These are phyloP conservation scores for Morone saxatilis DNA, from an alignment of 2,113 vertebrate genomes.

Conservation along the genomic window DNA sequence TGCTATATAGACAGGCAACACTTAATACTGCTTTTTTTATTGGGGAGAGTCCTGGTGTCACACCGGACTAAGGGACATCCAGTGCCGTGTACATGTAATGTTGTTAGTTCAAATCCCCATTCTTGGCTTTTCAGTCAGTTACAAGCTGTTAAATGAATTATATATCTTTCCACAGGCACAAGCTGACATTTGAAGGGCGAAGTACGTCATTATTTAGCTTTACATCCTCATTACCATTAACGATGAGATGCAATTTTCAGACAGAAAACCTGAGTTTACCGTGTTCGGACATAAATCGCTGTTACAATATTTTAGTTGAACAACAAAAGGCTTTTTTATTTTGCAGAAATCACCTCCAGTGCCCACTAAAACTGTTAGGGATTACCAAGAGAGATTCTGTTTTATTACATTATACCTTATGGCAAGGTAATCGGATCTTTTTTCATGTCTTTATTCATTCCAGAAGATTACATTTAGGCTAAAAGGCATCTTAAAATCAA, in stretches of 20 bases:
- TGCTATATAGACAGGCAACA: slow-evolving; percentile 79
- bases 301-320: slow-evolving; percentile 19
- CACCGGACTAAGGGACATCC: slow-evolving; percentile 51
- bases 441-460: slow-evolving; percentile 46
- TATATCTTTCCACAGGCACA: background rate
- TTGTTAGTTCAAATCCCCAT: slow-evolving; percentile 7
- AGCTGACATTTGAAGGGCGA: background rate
- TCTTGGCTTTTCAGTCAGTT: background rate
- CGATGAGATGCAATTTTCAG: background rate
- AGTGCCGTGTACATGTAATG: slow-evolving; percentile 18
- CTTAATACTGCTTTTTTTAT: slow-evolving; percentile 72
- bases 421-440: slow-evolving; percentile 61
- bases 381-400: slow-evolving; percentile 49
- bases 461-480: slow-evolving; percentile 40
- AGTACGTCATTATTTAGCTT: slow-evolving; percentile 1
- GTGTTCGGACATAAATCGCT: slow-evolving; percentile 4
- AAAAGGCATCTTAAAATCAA: slow-evolving; percentile 43
- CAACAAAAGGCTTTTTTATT: slow-evolving; percentile 2
- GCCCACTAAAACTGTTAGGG: slow-evolving; percentile 24
- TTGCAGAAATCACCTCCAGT: slow-evolving; percentile 2
- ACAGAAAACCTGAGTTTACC: slow-evolving; percentile 20
- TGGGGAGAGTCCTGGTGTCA: slow-evolving; percentile 59
- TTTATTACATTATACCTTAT: slow-evolving; percentile 58
- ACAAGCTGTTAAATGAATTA: background rate
- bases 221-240: background rate